Conservation (phyloP, 2,888 invertebrate species). For the Vesta saturnalis region DNA sequence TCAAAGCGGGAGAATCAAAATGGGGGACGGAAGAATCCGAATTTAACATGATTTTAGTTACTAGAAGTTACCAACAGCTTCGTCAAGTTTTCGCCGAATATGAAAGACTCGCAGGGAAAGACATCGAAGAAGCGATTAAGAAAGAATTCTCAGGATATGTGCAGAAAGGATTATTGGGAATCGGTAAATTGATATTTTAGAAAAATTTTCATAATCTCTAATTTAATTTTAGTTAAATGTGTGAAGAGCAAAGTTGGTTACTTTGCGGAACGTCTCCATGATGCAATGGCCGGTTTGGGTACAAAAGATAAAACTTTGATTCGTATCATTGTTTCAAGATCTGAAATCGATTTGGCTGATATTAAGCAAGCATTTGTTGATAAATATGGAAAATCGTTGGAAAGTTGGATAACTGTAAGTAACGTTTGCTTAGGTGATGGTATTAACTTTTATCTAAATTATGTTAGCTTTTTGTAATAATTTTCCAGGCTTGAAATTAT, state of each 20-base stretch:
- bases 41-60: constrained; percentile 86
- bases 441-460: background rate
- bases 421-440: constrained; percentile 10
- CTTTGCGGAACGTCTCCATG: constrained; percentile 90
- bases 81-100: constrained; percentile 87
- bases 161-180: constrained; percentile 86
- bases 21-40: constrained; percentile 93
- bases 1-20: constrained; percentile 81
- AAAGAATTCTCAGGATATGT: constrained; percentile 90
- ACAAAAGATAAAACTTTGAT: constrained; percentile 93
- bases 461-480: background rate
- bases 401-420: constrained; percentile 87
- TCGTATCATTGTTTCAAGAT: constrained; percentile 89
- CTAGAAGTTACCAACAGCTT: constrained; percentile 89
- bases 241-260: constrained; percentile 91
- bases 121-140: constrained; percentile 86
- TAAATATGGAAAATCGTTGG: constrained; percentile 82
- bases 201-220: too few relatives aligned
- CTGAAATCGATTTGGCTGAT: constrained; percentile 91
- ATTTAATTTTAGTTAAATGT: constrained; percentile 75
- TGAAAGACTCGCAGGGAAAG: constrained; percentile 81
- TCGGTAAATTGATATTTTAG: constrained; percentile 78
- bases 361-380: constrained; percentile 91
- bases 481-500: background rate
- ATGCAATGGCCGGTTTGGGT: constrained; percentile 90